phyloP scores from a whole-genome alignment of 1,140 invertebrate genomes.

The Drosophila sechellia region DNA sequence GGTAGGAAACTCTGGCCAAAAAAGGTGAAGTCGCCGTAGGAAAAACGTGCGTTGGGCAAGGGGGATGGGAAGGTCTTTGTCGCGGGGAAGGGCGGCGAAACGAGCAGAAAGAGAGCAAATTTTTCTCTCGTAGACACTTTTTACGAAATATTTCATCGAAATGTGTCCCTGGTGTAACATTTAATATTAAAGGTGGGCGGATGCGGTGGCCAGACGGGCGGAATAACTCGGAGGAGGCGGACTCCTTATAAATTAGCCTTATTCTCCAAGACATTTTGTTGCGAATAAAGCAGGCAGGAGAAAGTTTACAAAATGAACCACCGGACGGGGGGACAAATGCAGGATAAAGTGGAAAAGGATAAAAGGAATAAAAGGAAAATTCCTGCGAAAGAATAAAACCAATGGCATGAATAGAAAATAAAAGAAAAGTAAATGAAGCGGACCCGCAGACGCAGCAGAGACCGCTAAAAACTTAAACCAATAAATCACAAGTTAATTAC shows the following conservation, averaged over 20 bases:
- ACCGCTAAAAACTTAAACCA: slow-evolving; percentile 71
- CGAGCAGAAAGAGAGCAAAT: slow-evolving; percentile 40
- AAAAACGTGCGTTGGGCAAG: not conserved
- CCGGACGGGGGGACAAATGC: slow-evolving; percentile 42
- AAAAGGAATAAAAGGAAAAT: slow-evolving; percentile 36
- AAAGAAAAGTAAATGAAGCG: slow-evolving; percentile 69
- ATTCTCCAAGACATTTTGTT: slow-evolving; percentile 83
- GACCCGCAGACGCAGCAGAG: not conserved
- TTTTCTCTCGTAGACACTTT: slow-evolving; percentile 84
- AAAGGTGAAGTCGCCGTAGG: slow-evolving; percentile 21
- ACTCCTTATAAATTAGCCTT: slow-evolving; percentile 83
- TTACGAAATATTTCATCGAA: slow-evolving; percentile 85
- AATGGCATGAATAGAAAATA: slow-evolving; percentile 21
- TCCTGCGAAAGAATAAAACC: slow-evolving; percentile 17
- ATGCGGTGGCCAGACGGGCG: slow-evolving; percentile 24
- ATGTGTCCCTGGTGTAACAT: slow-evolving; percentile 85
- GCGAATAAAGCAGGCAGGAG: slow-evolving; percentile 72
- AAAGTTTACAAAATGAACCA: slow-evolving; percentile 71
- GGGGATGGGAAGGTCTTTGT: slow-evolving; percentile 10
- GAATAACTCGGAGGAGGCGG: slow-evolving; percentile 15
- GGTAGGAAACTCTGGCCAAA: slow-evolving; percentile 26
- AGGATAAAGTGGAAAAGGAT: slow-evolving; percentile 7
- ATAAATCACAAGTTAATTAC: slow-evolving; percentile 85
- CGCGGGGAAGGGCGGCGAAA: not conserved
- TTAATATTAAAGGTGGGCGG: slow-evolving; percentile 83